These are phyloP conservation scores for Argopecten irradians DNA, from an alignment of 1,140 invertebrate genomes.

Conservation along the genomic window DNA sequence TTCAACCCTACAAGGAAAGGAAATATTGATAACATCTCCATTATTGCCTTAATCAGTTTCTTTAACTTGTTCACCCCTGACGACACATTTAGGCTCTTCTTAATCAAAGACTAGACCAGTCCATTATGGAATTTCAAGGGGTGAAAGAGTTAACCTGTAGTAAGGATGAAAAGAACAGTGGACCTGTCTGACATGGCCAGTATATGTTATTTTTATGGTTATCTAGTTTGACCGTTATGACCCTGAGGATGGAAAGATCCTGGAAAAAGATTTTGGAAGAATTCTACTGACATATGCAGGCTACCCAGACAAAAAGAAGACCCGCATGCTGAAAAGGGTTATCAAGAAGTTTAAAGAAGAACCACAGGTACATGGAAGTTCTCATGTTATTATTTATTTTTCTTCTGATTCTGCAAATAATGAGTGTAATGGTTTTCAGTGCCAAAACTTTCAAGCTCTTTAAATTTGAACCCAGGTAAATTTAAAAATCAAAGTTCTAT, in stretches of 20 bases:
- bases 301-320: conserved; percentile 94
- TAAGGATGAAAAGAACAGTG: no score
- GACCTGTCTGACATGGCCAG: neutral
- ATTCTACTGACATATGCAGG: conserved; percentile 97
- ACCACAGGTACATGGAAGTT: conserved; percentile 50
- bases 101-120: no score
- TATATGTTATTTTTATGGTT: neutral
- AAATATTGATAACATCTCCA: no score
- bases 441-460: no score
- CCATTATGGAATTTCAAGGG: no score
- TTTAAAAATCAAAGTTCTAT: no score
- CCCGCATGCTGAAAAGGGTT: conserved; percentile 94
- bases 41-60: no score
- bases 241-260: conserved; percentile 85
- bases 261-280: conserved; percentile 96
- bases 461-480: no score
- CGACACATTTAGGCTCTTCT: no score
- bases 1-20: no score
- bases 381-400: neutral
- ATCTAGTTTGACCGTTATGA: conserved; percentile 64
- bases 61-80: no score
- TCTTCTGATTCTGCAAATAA: neutral
- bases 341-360: conserved; percentile 86
- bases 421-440: neutral
- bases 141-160: no score